phyloP scores from a whole-genome alignment of 1,140 invertebrate genomes.

The Monochamus saltuarius region DNA sequence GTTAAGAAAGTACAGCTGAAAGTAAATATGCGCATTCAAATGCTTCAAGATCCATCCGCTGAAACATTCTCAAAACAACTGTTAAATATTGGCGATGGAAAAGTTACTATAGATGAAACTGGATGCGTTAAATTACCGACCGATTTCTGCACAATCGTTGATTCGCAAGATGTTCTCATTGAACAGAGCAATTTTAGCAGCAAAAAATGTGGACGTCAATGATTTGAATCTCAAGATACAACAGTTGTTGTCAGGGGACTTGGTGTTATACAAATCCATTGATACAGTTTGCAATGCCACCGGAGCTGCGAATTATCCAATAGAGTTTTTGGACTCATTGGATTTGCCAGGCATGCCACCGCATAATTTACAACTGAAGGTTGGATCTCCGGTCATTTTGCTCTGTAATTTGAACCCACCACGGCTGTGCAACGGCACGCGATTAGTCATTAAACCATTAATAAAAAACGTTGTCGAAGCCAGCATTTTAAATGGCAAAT shows the following conservation, averaged over 20 bases:
- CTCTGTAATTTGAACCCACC: slow-evolving; percentile 50
- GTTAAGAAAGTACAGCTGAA: slow-evolving; percentile 45
- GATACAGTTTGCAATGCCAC: background rate
- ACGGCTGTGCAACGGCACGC: slow-evolving; percentile 51
- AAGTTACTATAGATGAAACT: slow-evolving; percentile 26
- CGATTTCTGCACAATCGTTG: slow-evolving; percentile 27
- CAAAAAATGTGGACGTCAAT: slow-evolving; percentile 47
- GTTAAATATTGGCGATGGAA: slow-evolving; percentile 36
- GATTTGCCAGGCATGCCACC: slow-evolving; percentile 44
- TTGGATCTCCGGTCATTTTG: slow-evolving; percentile 49
- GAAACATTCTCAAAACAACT: slow-evolving; percentile 40
- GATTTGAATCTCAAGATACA: slow-evolving; percentile 45
- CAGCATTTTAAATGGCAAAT: slow-evolving; percentile 33
- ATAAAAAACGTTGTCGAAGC: slow-evolving; percentile 39
- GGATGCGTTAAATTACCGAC: slow-evolving; percentile 26
- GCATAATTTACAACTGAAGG: slow-evolving; percentile 48
- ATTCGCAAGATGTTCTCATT: slow-evolving; percentile 37
- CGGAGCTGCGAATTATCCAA: slow-evolving; percentile 39
- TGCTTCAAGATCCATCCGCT: slow-evolving; percentile 34
- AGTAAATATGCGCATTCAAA: slow-evolving; percentile 38
- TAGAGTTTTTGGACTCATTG: slow-evolving; percentile 35
- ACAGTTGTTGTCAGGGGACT: slow-evolving; percentile 39
- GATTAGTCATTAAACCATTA: slow-evolving; percentile 39
- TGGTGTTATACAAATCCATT: slow-evolving; percentile 15
- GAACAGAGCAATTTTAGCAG: slow-evolving; percentile 43